Evolutionary conservation across 2,888 invertebrate genomes (phyloP).

Genomic region (Polydrusus pterygomalis): DNA sequence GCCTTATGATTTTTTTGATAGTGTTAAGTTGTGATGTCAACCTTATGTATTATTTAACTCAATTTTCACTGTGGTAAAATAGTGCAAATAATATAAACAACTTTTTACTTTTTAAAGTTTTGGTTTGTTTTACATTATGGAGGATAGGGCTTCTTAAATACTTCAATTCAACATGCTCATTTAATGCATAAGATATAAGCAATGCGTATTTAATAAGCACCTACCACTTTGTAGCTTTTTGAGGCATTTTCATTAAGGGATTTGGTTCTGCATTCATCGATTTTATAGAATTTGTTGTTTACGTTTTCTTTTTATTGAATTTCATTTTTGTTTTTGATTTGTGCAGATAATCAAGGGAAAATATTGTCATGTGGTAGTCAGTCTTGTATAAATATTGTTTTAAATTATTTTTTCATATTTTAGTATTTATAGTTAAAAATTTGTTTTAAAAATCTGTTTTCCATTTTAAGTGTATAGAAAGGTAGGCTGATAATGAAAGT

Average conservation of each 20-base stretch:
- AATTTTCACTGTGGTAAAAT: not conserved
- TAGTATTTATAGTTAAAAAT: conserved; percentile 20
- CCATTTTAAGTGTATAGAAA: conserved; percentile 39
- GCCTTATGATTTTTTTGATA: too few species aligned
- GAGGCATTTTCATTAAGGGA: conserved; percentile 59
- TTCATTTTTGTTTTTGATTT: conserved; percentile 37
- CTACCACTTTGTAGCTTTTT: conserved; percentile 59
- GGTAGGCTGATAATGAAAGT: conserved; percentile 20
- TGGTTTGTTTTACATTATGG: not conserved
- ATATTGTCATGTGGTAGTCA: conserved; percentile 37
- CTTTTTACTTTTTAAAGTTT: conserved; percentile 22
- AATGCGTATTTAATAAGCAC: conserved; percentile 59
- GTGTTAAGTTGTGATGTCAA: too few species aligned
- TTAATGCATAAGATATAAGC: conserved; percentile 66
- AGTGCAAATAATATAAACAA: conserved; percentile 1
- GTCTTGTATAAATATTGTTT: conserved; percentile 32
- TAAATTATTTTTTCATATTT: conserved; percentile 30
- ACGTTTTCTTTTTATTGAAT: conserved; percentile 36
- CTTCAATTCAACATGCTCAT: conserved; percentile 59
- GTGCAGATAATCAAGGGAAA: conserved; percentile 32
- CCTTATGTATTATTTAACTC: not conserved
- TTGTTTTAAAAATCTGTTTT: conserved; percentile 32
- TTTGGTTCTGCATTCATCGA: conserved; percentile 58
- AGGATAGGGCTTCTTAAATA: conserved; percentile 52
- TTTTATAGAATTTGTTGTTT: conserved; percentile 44